Percentiles rank a stretch among this genome's conserved stretches.
These are phyloP conservation scores for Oreocharis arfaki DNA, from an alignment of 2,113 vertebrate genomes.

Conservation along the genomic window DNA sequence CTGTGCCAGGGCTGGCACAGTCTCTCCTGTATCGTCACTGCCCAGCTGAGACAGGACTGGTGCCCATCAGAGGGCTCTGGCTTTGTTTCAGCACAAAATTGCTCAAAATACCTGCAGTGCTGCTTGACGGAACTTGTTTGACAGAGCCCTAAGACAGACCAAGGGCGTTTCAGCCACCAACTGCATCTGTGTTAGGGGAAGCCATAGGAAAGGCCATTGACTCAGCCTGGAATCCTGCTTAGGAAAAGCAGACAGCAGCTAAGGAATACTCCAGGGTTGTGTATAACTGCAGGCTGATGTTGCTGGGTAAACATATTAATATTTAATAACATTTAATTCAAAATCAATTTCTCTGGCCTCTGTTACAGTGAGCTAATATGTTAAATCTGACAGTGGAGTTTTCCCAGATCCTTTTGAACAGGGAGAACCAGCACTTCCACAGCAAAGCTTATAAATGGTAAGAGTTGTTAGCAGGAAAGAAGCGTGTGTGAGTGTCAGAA, in stretches of 20 bases:
- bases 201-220: neutral
- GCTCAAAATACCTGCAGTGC: neutral
- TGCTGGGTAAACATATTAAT: neutral
- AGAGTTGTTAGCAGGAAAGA: neutral
- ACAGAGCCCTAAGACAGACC: neutral
- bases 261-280: neutral
- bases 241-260: neutral
- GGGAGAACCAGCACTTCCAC: neutral
- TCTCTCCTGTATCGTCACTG: neutral
- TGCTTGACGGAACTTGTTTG: neutral
- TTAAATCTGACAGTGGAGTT: neutral
- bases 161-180: neutral
- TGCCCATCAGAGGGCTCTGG: neutral
- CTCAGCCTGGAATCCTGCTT: neutral
- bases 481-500: neutral
- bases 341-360: neutral
- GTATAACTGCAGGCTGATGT: neutral
- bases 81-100: neutral
- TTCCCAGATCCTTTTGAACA: neutral
- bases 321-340: neutral
- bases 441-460: neutral
- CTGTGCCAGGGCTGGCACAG: neutral
- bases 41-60: neutral
- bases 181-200: neutral
- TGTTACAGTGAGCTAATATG: neutral